Evolutionary conservation across 2,888 invertebrate species (phyloP).

Genomic region (Nomada lathburiana): DNA sequence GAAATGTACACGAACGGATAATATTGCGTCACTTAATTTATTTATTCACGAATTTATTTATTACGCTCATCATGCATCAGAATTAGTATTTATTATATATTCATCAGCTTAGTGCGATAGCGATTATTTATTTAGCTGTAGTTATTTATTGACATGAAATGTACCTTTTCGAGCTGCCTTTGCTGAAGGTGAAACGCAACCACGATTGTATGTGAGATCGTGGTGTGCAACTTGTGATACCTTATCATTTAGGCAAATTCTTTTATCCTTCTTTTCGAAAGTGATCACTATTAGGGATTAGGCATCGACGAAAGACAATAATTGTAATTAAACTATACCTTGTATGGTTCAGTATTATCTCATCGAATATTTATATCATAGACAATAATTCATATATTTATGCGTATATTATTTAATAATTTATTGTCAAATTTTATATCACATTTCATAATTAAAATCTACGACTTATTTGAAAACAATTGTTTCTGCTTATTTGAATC

Average conservation of each 20-base stretch:
- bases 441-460: constrained; percentile 22
- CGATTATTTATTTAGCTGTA: constrained; percentile 61
- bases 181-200: not conserved
- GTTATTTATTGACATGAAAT: constrained; percentile 63
- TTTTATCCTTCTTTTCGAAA: constrained; percentile 25
- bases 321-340: constrained; percentile 47
- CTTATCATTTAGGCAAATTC: constrained; percentile 16
- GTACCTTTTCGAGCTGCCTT: constrained; percentile 43
- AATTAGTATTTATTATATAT: constrained; percentile 56
- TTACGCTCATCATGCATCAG: constrained; percentile 28
- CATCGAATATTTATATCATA: constrained; percentile 39
- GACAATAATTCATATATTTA: constrained; percentile 50
- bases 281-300: constrained; percentile 46
- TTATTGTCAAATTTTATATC: constrained; percentile 54
- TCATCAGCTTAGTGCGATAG: constrained; percentile 1
- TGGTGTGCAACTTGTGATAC: constrained; percentile 61
- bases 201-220: constrained; percentile 6
- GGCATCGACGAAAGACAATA: constrained; percentile 72
- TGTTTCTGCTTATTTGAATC: not conserved
- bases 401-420: constrained; percentile 43
- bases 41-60: constrained; percentile 66
- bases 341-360: constrained; percentile 73
- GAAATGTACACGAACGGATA: constrained; percentile 9
- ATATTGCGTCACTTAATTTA: constrained; percentile 40
- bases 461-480: not conserved